phyloP scores from a whole-genome alignment of 2,888 invertebrate genomes.

The Dioctria rufipes region DNA sequence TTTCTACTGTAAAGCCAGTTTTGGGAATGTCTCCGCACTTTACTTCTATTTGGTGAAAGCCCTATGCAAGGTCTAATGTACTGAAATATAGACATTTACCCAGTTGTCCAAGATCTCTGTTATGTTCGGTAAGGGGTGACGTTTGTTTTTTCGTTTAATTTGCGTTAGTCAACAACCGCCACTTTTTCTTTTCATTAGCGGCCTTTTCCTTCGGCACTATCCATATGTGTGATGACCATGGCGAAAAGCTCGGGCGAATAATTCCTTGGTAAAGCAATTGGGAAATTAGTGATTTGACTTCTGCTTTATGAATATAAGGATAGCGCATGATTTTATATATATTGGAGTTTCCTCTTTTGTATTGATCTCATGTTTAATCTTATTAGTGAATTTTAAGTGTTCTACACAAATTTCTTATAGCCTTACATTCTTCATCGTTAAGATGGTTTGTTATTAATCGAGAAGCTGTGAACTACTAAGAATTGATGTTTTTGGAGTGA shows the following conservation, averaged over 20 bases:
- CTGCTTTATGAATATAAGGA: slow-evolving; percentile 61
- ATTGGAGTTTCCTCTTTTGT: slow-evolving; percentile 58
- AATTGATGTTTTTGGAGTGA: background rate
- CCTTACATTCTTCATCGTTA: slow-evolving; percentile 57
- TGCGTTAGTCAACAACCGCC: slow-evolving; percentile 66
- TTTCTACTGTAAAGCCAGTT: too few relatives aligned
- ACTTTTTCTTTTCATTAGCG: slow-evolving; percentile 62
- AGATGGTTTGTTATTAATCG: slow-evolving; percentile 45
- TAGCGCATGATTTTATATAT: slow-evolving; percentile 60
- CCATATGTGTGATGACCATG: slow-evolving; percentile 20
- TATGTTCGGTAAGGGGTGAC: slow-evolving; percentile 66
- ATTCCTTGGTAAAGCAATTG: slow-evolving; percentile 57
- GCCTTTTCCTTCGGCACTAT: slow-evolving; percentile 56
- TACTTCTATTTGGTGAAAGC: too few relatives aligned
- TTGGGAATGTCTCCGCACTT: too few relatives aligned
- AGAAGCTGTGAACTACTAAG: background rate
- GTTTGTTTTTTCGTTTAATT: slow-evolving; percentile 66
- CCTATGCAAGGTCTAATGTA: too few relatives aligned
- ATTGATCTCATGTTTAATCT: slow-evolving; percentile 57
- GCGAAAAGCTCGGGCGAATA: slow-evolving; percentile 52
- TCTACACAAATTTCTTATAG: slow-evolving; percentile 55
- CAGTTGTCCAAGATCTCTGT: slow-evolving; percentile 64
- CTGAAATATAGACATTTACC: too few relatives aligned
- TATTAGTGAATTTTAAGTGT: slow-evolving; percentile 56
- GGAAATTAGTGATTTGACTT: slow-evolving; percentile 61